phyloP scores from a whole-genome alignment of 2,888 invertebrate species.

The Steinernema scapterisci region DNA sequence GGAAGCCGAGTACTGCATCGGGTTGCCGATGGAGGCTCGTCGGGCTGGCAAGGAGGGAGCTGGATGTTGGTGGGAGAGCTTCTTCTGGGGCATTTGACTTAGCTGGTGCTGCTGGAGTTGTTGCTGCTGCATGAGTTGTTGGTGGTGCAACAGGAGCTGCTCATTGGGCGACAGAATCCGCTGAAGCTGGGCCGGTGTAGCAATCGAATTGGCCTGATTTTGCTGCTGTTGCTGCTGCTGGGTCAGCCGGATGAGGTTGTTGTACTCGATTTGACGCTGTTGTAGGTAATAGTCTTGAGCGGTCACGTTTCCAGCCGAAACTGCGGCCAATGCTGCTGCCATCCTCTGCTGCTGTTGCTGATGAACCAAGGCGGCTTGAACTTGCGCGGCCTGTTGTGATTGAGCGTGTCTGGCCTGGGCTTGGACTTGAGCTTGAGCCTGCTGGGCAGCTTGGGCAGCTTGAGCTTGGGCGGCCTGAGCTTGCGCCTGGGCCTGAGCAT shows the following conservation, averaged over 20 bases:
- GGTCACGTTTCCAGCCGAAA: slow-evolving; percentile 3
- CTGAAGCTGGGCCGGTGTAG: not conserved
- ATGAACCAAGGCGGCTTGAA: slow-evolving; percentile 8
- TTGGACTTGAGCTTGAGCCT: slow-evolving; percentile 4
- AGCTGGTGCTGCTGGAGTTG: slow-evolving; percentile 35
- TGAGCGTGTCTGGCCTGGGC: slow-evolving; percentile 17
- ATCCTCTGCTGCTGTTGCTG: slow-evolving; percentile 28
- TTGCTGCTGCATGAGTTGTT: slow-evolving; percentile 37
- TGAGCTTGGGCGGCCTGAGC: slow-evolving; percentile 20
- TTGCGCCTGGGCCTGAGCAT: slow-evolving; percentile 20
- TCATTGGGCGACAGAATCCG: slow-evolving; percentile 19
- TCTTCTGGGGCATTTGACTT: slow-evolving; percentile 33
- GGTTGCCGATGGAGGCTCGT: slow-evolving; percentile 33
- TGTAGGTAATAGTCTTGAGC: slow-evolving; percentile 15
- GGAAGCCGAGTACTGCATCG: slow-evolving; percentile 27
- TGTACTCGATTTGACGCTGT: slow-evolving; percentile 20
- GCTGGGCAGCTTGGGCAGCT: slow-evolving; percentile 15
- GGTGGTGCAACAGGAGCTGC: slow-evolving; percentile 36
- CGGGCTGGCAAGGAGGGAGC: not conserved
- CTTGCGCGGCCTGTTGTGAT: slow-evolving; percentile 5
- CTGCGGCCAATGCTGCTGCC: slow-evolving; percentile 11
- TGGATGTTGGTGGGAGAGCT: slow-evolving; percentile 24
- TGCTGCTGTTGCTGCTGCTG: slow-evolving; percentile 16
- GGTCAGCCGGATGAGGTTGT: slow-evolving; percentile 23
- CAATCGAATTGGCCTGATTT: slow-evolving; percentile 16